Percentiles rank a stretch among this genome's conserved stretches.
Conservation (phyloP, 2,888 invertebrate genomes). For the Galeopsomyia nigrocyanea region DNA sequence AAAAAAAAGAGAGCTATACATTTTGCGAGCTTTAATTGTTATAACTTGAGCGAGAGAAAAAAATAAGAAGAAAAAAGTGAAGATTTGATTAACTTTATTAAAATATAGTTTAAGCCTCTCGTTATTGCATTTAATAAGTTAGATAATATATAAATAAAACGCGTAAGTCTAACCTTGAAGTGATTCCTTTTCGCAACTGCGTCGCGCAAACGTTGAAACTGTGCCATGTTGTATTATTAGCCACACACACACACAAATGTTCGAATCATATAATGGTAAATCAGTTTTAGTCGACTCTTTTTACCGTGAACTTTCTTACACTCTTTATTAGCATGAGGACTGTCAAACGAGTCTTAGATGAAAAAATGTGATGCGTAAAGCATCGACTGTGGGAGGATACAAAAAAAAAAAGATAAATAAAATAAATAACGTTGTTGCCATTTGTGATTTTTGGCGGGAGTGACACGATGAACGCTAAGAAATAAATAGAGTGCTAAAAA, state of each 20-base stretch:
- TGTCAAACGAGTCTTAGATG: neutral
- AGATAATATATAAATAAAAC: slow-evolving; percentile 10
- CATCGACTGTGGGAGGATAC: slow-evolving; percentile 12
- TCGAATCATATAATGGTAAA: slow-evolving; percentile 41
- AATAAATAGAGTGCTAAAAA: slow-evolving; percentile 43
- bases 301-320: slow-evolving; percentile 46
- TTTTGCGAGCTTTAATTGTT: slow-evolving; percentile 28
- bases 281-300: slow-evolving; percentile 44
- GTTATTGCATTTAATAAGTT: slow-evolving; percentile 24
- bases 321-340: slow-evolving; percentile 36
- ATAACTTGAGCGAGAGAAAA: slow-evolving; percentile 1
- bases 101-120: slow-evolving; percentile 22
- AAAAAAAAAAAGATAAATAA: too few species aligned
- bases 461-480: slow-evolving; percentile 25
- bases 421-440: slow-evolving; percentile 32
- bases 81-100: neutral
- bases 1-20: neutral
- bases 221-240: slow-evolving; percentile 49
- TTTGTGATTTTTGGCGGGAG: slow-evolving; percentile 38
- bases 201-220: slow-evolving; percentile 43
- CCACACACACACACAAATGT: slow-evolving; percentile 29
- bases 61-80: neutral
- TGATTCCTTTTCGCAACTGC: slow-evolving; percentile 45
- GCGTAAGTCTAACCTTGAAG: slow-evolving; percentile 40
- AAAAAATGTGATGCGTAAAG: slow-evolving; percentile 1